Conservation (phyloP, 2,888 invertebrate species). For the Ennomos fuscantarius region DNA sequence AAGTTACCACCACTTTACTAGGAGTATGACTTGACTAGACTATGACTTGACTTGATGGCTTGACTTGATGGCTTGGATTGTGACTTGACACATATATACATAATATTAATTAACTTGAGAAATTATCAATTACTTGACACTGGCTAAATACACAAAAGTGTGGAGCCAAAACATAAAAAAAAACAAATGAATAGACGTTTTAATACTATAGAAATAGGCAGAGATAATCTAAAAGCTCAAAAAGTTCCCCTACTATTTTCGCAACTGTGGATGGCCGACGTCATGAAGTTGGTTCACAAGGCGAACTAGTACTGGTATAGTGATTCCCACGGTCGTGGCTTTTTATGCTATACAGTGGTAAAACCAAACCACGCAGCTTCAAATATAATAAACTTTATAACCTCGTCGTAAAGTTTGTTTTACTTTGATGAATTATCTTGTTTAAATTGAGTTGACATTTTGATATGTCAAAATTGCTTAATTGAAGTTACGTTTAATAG, state of each 20-base stretch:
- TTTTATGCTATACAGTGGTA: slow-evolving; percentile 16
- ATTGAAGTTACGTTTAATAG: slow-evolving; percentile 15
- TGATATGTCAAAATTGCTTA: slow-evolving; percentile 37
- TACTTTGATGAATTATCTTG: slow-evolving; percentile 9
- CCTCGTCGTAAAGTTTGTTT: slow-evolving; percentile 15
- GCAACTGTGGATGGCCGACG: slow-evolving; percentile 24
- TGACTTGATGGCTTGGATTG: too few relatives aligned
- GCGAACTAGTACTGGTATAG: too few relatives aligned
- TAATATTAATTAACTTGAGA: too few relatives aligned
- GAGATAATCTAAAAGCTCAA: slow-evolving; percentile 5
- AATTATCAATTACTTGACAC: too few relatives aligned
- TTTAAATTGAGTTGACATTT: slow-evolving; percentile 36
- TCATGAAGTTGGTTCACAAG: slow-evolving; percentile 30
- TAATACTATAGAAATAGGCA: too few relatives aligned
- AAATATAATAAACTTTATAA: slow-evolving; percentile 22
- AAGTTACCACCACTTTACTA: too few relatives aligned
- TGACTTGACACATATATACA: too few relatives aligned
- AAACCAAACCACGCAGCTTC: neutral
- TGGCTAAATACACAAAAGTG: too few relatives aligned
- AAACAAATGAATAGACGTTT: too few relatives aligned
- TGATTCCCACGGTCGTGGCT: slow-evolving; percentile 39
- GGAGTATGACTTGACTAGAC: too few relatives aligned
- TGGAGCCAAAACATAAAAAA: too few relatives aligned
- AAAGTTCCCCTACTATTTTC: slow-evolving; percentile 29
- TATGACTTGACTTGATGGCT: too few relatives aligned